Base-by-base conservation (phyloP, 2,113 vertebrate species). In the Globicephala melas region DNA sequence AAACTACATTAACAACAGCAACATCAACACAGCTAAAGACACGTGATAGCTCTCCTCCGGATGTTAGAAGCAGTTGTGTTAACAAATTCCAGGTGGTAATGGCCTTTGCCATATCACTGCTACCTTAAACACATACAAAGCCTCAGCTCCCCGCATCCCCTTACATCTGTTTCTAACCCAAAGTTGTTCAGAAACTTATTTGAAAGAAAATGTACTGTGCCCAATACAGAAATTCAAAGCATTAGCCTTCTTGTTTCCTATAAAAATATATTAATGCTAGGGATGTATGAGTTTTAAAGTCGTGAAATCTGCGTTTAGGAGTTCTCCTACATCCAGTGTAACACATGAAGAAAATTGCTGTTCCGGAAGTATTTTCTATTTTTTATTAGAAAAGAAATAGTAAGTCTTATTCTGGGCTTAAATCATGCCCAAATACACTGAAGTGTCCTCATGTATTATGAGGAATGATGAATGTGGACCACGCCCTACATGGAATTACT, bases 371-470 rank as follows among this genome's bases (percentile, higher is more conserved):
- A 14, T 33, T 87, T 91, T 74, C 70, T 77, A 50, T 77, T 63
- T 71, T 50, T 63, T 58, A 70, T 71, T 83, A 9, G 26, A 74
- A 91, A 95, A 67, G 14, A 89, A 96, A 84, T 53, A 70, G 25
- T 77, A 77, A 70, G 10, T 12, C 62, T 83, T 77, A 25, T 63
- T 83, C 21, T 77, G 47, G 33, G 14, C 53, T 83, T 60, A 15
- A 67, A 25, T 68, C 33, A 76, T 47, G 17, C 9, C 21, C 23
- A 14, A 58, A 6, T 28, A 12, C 63, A 26, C 20, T 77, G 14
- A 67, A 38, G 33, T 70, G 62, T 89, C 50, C 67, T 77, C 1
- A 1, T 14, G 3, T 33, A 41, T 28, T 70, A 36, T 15, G 4
- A 91, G 11, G 13, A 71, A 81, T 26, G 62, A 31, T 9, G 25